phyloP scores from a whole-genome alignment of 2,113 vertebrate genomes.

The Cryptomyrus ogoouensis region DNA sequence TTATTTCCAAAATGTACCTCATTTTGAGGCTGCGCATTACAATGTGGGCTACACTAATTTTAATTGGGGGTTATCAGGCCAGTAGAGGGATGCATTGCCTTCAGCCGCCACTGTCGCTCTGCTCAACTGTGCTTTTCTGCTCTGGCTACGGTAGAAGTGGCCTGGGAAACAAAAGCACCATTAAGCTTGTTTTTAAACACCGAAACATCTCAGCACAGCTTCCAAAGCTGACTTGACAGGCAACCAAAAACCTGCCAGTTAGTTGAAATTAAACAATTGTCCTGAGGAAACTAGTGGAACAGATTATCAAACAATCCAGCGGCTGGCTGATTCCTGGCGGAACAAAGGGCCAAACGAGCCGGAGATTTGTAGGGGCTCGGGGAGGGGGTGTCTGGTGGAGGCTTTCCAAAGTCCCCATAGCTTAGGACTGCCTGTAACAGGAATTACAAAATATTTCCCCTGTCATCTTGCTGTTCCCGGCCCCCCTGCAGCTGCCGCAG shows the following conservation, averaged over 20 bases:
- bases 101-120: constrained; percentile 15
- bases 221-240: constrained; percentile 48
- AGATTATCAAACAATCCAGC: constrained; percentile 38
- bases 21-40: neutral
- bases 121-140: constrained; percentile 28
- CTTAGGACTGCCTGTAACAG: constrained; percentile 30
- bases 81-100: neutral
- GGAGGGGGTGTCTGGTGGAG: constrained; percentile 26
- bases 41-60: neutral
- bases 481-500: constrained; percentile 28
- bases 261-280: constrained; percentile 49
- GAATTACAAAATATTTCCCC: constrained; percentile 32
- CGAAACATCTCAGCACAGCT: constrained; percentile 43
- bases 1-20: neutral
- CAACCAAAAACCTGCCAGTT: constrained; percentile 40
- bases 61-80: neutral
- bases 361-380: constrained; percentile 23
- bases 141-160: constrained; percentile 41
- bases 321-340: constrained; percentile 17
- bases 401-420: constrained; percentile 38
- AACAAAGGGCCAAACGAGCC: constrained; percentile 32
- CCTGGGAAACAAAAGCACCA: constrained; percentile 45
- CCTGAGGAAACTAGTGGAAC: constrained; percentile 31
- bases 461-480: constrained; percentile 35
- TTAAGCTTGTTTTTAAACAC: constrained; percentile 48